Conservation (phyloP, 2,797 vertebrate species). For the Zenarchopterus dispar region DNA sequence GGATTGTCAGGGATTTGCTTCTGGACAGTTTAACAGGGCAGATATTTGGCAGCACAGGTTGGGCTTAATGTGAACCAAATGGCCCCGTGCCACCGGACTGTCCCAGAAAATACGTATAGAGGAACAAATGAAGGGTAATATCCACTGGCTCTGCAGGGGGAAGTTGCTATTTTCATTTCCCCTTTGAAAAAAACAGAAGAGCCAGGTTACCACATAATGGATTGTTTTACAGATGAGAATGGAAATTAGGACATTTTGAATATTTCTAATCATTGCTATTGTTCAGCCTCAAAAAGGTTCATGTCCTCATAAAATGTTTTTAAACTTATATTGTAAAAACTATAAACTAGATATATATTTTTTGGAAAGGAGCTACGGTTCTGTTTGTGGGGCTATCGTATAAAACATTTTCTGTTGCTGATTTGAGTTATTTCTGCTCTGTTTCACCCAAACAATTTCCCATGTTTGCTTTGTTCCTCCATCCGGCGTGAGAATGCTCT, state of each 20-base stretch:
- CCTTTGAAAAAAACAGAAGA: neutral
- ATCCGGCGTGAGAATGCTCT: slow-evolving; percentile 1
- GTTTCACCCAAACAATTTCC: slow-evolving; percentile 57
- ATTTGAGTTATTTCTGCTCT: slow-evolving; percentile 52
- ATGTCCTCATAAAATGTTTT: too few species aligned
- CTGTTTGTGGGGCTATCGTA: too few species aligned
- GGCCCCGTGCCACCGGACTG: neutral
- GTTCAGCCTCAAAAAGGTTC: too few species aligned
- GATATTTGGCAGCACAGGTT: slow-evolving; percentile 4
- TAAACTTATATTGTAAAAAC: too few species aligned
- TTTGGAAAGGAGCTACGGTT: too few species aligned
- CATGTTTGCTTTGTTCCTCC: slow-evolving; percentile 38
- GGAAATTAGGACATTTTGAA: too few species aligned
- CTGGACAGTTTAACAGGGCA: neutral
- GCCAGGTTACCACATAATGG: neutral
- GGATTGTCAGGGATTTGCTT: slow-evolving; percentile 19
- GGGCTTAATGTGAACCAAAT: slow-evolving; percentile 2
- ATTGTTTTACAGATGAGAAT: too few species aligned
- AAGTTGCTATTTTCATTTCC: slow-evolving; percentile 38
- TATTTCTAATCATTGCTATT: too few species aligned
- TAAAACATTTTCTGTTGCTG: slow-evolving; percentile 22
- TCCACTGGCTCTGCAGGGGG: neutral
- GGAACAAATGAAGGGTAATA: neutral
- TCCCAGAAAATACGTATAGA: neutral
- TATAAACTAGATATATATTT: too few species aligned